Conservation (phyloP, 2,113 vertebrate species). For the Phaethon lepturus region DNA sequence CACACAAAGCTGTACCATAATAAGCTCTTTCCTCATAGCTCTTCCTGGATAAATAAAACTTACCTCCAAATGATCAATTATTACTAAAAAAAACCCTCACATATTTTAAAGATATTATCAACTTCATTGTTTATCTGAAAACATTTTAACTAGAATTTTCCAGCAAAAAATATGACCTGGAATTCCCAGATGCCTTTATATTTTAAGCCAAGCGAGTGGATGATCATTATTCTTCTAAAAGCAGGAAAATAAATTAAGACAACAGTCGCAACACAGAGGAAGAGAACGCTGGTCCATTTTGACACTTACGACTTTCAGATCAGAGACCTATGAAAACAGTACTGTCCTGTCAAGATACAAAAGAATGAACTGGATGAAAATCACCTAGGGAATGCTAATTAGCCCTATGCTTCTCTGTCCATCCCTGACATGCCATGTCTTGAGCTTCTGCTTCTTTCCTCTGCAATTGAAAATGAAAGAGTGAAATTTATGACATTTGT, state of each 20-base stretch:
- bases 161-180: not conserved
- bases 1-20: not conserved
- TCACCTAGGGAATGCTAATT: constrained; percentile 15
- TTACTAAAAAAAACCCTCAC: not conserved
- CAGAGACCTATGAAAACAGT: not conserved
- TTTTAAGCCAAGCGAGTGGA: not conserved
- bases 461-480: not conserved
- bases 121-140: not conserved
- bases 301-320: not conserved
- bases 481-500: not conserved
- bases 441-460: not conserved
- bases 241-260: not conserved
- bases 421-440: not conserved
- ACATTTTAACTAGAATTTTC: not conserved
- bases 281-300: constrained; percentile 10
- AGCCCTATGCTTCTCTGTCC: not conserved
- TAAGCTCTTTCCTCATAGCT: not conserved
- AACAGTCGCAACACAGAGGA: not conserved
- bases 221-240: not conserved
- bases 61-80: not conserved
- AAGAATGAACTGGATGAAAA: not conserved
- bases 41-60: not conserved
- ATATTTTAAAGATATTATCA: not conserved
- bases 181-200: not conserved
- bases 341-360: not conserved